These are phyloP conservation scores for Catharus bicknelli DNA, from an alignment of 2,113 vertebrate species.

Conservation along the genomic window DNA sequence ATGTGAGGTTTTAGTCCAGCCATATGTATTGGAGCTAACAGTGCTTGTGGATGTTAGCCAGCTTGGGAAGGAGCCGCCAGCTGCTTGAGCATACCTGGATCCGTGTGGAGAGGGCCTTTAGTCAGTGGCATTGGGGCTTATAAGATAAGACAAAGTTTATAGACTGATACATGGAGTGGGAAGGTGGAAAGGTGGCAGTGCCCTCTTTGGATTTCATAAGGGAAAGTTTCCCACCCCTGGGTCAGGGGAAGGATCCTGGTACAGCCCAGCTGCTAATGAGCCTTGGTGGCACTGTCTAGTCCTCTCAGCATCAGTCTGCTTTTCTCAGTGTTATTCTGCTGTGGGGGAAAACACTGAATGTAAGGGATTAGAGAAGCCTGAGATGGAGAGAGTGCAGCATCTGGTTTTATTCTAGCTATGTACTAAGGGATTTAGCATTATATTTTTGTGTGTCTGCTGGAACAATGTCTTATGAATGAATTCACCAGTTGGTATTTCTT, in stretches of 20 bases:
- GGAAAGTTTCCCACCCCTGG: neutral
- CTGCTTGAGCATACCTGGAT: neutral
- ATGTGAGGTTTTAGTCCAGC: neutral
- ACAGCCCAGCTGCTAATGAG: neutral
- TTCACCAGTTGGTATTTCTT: neutral
- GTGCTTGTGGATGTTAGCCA: neutral
- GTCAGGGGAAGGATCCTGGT: neutral
- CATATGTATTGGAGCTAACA: neutral
- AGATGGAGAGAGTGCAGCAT: neutral
- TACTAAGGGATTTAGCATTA: neutral
- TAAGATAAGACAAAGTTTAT: neutral
- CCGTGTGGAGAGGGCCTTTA: neutral
- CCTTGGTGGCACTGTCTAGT: neutral
- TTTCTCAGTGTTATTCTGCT: neutral
- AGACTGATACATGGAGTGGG: rapidly evolving
- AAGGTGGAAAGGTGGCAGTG: neutral
- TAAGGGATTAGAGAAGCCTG: neutral
- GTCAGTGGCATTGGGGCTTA: neutral
- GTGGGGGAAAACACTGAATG: neutral
- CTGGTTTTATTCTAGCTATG: neutral
- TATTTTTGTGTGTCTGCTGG: neutral
- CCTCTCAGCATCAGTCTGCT: neutral
- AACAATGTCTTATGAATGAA: neutral
- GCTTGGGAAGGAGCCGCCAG: neutral
- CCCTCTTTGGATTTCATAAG: neutral